phyloP scores from a whole-genome alignment of 2,888 invertebrate genomes.

The Rhingia rostrata region DNA sequence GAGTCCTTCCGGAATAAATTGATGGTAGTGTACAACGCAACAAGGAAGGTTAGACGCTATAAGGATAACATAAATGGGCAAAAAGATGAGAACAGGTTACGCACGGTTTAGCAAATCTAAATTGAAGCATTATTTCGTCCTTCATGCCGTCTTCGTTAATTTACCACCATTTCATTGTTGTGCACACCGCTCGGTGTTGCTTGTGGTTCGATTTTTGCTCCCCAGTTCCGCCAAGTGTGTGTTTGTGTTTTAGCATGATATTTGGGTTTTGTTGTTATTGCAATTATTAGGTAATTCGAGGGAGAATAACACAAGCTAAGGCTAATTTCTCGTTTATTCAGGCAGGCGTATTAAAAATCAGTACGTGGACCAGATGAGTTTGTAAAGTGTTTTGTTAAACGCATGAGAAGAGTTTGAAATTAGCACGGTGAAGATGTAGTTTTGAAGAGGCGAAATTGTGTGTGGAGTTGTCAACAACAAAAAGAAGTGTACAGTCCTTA shows the following conservation, averaged over 20 bases:
- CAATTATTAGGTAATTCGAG: slow-evolving; percentile 70
- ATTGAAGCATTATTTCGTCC: slow-evolving; percentile 65
- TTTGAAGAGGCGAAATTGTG: background rate
- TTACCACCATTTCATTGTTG: slow-evolving; percentile 32
- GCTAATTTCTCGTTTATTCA: slow-evolving; percentile 64
- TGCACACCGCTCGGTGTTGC: slow-evolving; percentile 13
- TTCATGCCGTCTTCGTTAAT: slow-evolving; percentile 11
- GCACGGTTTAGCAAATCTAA: slow-evolving; percentile 72
- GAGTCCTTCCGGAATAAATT: slow-evolving; percentile 68
- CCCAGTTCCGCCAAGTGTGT: background rate
- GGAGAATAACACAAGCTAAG: slow-evolving; percentile 38
- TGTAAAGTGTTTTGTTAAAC: slow-evolving; percentile 12
- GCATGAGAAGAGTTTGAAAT: slow-evolving; percentile 4
- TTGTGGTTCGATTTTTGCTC: slow-evolving; percentile 28
- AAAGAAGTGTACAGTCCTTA: background rate
- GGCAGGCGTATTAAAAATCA: background rate
- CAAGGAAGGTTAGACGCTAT: slow-evolving; percentile 37
- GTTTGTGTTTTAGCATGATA: slow-evolving; percentile 21
- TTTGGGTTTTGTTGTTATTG: slow-evolving; percentile 41
- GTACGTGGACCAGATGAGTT: background rate
- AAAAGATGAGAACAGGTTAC: slow-evolving; percentile 68
- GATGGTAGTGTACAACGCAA: slow-evolving; percentile 49
- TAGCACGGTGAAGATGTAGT: background rate
- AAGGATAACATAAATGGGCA: slow-evolving; percentile 42
- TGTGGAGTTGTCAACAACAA: background rate